Conservation (phyloP, 1,140 invertebrate species). For the Eciton burchellii region DNA sequence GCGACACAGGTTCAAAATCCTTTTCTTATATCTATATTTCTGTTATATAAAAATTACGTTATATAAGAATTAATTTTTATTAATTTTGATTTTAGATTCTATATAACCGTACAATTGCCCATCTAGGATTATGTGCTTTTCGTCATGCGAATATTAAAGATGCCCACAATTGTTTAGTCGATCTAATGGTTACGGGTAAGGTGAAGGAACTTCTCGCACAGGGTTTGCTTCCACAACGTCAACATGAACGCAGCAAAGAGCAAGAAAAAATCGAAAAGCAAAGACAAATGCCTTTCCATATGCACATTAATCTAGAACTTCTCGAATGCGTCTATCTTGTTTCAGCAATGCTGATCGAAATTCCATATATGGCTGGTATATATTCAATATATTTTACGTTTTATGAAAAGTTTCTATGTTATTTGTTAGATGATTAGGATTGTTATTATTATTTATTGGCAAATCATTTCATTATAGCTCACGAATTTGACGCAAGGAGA, state of each 20-base stretch:
- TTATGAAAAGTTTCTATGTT: neutral
- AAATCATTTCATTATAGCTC: conserved; percentile 87
- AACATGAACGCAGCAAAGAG: conserved; percentile 98
- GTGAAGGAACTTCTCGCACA: conserved; percentile 99
- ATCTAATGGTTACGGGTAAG: conserved; percentile 98
- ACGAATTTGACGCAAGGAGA: conserved; percentile 98
- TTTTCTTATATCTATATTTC: conserved; percentile 7
- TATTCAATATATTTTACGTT: conserved; percentile 14
- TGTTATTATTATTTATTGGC: conserved; percentile 13
- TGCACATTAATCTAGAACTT: conserved; percentile 99
- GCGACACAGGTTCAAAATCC: conserved; percentile 90
- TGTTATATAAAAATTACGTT: conserved; percentile 5
- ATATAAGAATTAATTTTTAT: conserved; percentile 45
- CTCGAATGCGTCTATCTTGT: conserved; percentile 99
- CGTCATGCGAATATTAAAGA: conserved; percentile 99
- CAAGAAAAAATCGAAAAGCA: conserved; percentile 99
- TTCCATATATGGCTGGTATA: conserved; percentile 98
- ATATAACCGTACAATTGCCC: conserved; percentile 99
- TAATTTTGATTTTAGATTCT: conserved; percentile 90
- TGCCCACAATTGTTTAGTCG: conserved; percentile 98
- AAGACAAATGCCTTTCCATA: conserved; percentile 99
- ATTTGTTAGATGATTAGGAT: neutral
- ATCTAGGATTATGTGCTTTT: conserved; percentile 99
- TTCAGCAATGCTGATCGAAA: conserved; percentile 99
- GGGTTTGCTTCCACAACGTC: conserved; percentile 93